Conservation (phyloP, 2,888 invertebrate species). For the Orchestes rusci region DNA sequence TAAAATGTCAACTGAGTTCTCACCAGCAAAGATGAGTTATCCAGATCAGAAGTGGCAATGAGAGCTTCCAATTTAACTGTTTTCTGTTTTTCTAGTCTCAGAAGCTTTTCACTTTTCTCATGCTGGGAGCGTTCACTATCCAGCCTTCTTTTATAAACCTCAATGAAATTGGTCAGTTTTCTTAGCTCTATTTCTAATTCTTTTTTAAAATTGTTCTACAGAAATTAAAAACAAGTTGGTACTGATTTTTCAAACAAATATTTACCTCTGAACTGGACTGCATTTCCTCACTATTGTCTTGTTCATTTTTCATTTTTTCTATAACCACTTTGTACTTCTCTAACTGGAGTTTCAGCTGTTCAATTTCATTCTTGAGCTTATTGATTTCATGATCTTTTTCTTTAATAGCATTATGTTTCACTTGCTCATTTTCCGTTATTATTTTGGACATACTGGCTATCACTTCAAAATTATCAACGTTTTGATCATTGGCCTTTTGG, state of each 20-base stretch:
- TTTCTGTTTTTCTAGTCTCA: constrained; percentile 47
- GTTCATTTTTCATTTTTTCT: constrained; percentile 4
- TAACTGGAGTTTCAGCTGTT: constrained; percentile 37
- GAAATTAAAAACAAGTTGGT: too few relatives aligned
- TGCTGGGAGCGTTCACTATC: constrained; percentile 48
- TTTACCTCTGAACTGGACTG: too few relatives aligned
- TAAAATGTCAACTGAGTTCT: constrained; percentile 2
- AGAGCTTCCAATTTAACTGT: constrained; percentile 52
- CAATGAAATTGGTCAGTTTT: constrained; percentile 52
- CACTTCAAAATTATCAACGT: constrained; percentile 55
- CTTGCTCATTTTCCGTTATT: constrained; percentile 47
- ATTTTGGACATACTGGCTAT: constrained; percentile 55
- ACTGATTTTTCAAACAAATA: too few relatives aligned
- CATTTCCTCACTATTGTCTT: not conserved
- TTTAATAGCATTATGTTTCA: constrained; percentile 45
- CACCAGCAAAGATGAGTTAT: constrained; percentile 34
- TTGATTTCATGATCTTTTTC: constrained; percentile 49
- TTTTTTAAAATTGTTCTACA: too few relatives aligned
- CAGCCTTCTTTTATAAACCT: constrained; percentile 51
- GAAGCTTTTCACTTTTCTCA: constrained; percentile 36
- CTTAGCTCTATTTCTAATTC: constrained; percentile 59
- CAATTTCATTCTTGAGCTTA: constrained; percentile 45
- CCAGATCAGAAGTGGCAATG: constrained; percentile 50
- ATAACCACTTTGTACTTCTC: constrained; percentile 15
- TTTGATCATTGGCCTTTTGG: constrained; percentile 54